Evolutionary conservation across 2,113 vertebrate genomes (phyloP).

Genomic region (Willisornis vidua): DNA sequence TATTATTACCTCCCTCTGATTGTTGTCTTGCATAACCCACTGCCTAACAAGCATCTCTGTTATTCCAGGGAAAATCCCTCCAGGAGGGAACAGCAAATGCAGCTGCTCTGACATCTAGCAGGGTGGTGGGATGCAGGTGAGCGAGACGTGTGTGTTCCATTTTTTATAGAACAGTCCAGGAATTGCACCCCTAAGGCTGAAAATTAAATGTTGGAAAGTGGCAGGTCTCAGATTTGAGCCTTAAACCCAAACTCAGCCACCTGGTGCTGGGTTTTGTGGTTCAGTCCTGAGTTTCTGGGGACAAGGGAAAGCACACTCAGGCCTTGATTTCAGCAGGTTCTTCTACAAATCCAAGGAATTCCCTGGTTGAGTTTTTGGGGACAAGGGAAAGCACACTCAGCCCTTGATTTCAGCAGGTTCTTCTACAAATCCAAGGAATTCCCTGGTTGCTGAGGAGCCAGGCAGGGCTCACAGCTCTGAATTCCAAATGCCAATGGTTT

Average conservation of each 20-base stretch:
- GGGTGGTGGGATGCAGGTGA: background rate
- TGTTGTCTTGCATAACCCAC: background rate
- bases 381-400: too few species aligned
- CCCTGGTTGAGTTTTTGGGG: background rate
- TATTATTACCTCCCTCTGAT: background rate
- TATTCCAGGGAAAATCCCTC: background rate
- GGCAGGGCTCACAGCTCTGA: background rate
- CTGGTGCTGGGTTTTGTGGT: background rate
- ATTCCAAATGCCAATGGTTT: background rate
- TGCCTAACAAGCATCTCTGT: background rate
- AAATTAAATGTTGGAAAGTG: background rate
- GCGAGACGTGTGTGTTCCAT: too few species aligned
- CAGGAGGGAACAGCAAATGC: background rate
- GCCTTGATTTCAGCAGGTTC: background rate
- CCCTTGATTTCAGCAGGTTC: background rate
- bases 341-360: background rate
- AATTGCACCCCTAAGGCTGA: background rate
- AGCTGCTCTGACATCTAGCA: background rate
- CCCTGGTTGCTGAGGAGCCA: background rate
- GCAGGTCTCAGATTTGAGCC: background rate
- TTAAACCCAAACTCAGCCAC: background rate
- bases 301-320: too few species aligned
- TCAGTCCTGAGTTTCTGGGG: background rate
- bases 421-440: background rate
- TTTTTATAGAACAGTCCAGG: background rate